Conservation (phyloP, 2,113 vertebrate genomes). For the Hemibagrus wyckioides region DNA sequence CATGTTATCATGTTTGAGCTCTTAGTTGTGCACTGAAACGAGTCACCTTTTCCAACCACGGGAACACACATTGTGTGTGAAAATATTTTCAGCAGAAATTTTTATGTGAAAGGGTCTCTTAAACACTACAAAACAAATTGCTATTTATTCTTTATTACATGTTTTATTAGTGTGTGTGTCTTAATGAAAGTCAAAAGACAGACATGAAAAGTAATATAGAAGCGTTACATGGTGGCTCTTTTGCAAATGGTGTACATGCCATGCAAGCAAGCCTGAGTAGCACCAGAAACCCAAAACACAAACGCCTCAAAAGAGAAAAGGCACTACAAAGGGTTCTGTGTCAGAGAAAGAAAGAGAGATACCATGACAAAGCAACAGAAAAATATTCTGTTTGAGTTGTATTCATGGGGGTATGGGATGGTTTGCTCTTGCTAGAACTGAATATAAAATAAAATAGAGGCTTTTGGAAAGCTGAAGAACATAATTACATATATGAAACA, state of each 20-base stretch:
- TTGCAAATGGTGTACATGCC: background rate
- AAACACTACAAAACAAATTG: background rate
- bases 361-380: too few relatives aligned
- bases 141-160: background rate
- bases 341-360: too few relatives aligned
- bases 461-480: background rate
- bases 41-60: background rate
- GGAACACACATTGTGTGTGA: background rate
- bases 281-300: too few relatives aligned
- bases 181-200: background rate
- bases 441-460: background rate
- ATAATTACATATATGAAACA: background rate
- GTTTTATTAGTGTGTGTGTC: background rate
- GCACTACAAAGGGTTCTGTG: too few relatives aligned
- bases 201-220: background rate
- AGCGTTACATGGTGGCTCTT: background rate
- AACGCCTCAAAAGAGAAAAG: too few relatives aligned
- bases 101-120: background rate
- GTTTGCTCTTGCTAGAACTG: background rate
- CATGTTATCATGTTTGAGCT: conserved; percentile 7
- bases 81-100: background rate
- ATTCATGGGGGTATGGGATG: too few relatives aligned
- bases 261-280: background rate
- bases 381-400: too few relatives aligned
- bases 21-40: background rate